Conservation (phyloP, 2,888 invertebrate species). For the Aporophyla lueneburgensis region DNA sequence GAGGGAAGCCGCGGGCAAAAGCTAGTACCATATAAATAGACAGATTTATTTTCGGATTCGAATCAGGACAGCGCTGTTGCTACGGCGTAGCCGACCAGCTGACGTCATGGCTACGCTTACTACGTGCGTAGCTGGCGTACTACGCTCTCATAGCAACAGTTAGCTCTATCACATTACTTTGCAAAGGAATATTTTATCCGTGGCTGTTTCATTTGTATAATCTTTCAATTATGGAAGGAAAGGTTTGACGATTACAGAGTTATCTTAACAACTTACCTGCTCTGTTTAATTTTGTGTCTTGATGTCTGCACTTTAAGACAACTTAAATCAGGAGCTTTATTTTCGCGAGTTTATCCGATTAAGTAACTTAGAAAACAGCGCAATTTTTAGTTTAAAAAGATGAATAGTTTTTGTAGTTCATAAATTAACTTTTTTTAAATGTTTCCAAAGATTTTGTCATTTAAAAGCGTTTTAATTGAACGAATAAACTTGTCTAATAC, state of each 20-base stretch:
- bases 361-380: background rate
- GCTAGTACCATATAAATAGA: background rate
- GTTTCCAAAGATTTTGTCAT: background rate
- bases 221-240: background rate
- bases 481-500: background rate
- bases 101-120: slow-evolving; percentile 33
- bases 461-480: background rate
- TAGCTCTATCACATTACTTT: background rate
- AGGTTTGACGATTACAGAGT: slow-evolving; percentile 1
- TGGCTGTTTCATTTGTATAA: slow-evolving; percentile 11
- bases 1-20: too few species aligned
- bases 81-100: slow-evolving; percentile 36
- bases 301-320: background rate
- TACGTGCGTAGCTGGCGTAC: slow-evolving; percentile 37
- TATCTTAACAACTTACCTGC: background rate
- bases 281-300: background rate
- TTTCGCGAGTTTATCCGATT: background rate
- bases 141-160: slow-evolving; percentile 30
- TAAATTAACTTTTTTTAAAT: background rate
- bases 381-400: background rate
- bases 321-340: background rate
- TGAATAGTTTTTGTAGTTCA: background rate
- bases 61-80: background rate
- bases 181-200: background rate
- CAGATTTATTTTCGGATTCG: background rate